phyloP scores from a whole-genome alignment of 2,797 vertebrate genomes.

The Intellagama lesueurii region DNA sequence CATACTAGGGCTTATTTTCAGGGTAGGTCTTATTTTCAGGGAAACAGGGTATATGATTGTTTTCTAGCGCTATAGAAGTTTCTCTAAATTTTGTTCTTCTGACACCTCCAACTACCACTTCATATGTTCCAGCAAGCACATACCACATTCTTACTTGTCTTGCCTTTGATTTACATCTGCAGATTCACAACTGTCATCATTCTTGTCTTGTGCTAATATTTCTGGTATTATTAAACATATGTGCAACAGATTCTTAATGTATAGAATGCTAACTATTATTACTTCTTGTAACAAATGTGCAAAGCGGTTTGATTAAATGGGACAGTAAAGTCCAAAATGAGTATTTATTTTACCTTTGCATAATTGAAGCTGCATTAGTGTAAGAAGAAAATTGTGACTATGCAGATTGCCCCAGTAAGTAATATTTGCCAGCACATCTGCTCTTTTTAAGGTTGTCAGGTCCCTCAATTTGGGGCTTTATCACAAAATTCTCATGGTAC shows the following conservation, averaged over 20 bases:
- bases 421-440: not conserved
- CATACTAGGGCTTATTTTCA: too few relatives aligned
- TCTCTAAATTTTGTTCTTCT: not conserved
- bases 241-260: not conserved
- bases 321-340: not conserved
- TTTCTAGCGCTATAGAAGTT: not conserved
- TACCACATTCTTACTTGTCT: not conserved
- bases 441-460: not conserved
- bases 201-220: not conserved
- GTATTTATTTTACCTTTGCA: not conserved
- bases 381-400: not conserved
- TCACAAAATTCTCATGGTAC: not conserved
- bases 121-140: not conserved
- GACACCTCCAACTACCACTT: not conserved
- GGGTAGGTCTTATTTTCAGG: too few relatives aligned
- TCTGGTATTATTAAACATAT: not conserved
- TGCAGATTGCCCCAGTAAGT: not conserved
- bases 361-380: not conserved
- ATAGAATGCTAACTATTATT: not conserved
- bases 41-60: too few relatives aligned
- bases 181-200: not conserved
- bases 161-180: not conserved
- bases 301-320: conserved; percentile 1
- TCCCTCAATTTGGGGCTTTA: not conserved
- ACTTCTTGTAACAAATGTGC: not conserved